Conservation (phyloP, 2,888 invertebrate species). For the Cantharis flavilabris region DNA sequence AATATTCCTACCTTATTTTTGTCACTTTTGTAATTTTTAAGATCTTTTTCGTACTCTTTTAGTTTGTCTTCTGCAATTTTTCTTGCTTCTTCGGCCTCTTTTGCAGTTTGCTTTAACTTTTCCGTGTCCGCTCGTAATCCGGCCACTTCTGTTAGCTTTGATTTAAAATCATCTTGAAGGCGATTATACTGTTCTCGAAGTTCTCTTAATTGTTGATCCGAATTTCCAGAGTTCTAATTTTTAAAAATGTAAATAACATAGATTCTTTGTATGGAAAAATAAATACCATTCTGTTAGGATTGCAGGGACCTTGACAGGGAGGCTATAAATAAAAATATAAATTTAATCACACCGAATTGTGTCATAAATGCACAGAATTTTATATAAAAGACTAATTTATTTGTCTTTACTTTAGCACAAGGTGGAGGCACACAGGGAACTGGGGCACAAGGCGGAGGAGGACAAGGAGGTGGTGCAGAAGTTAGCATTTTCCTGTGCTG, state of each 20-base stretch:
- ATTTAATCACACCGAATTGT: neutral
- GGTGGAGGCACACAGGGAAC: slow-evolving; percentile 46
- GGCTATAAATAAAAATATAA: slow-evolving; percentile 9
- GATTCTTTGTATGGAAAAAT: neutral
- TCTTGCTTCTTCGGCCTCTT: slow-evolving; percentile 55
- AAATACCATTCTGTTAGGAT: slow-evolving; percentile 14
- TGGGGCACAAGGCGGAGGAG: slow-evolving; percentile 27
- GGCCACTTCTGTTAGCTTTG: slow-evolving; percentile 69
- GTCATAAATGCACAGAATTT: no score
- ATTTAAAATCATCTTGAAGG: slow-evolving; percentile 70
- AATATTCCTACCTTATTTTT: slow-evolving; percentile 36
- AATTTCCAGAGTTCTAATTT: slow-evolving; percentile 43
- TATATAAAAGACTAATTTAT: no score
- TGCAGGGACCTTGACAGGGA: slow-evolving; percentile 44
- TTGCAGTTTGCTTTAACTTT: slow-evolving; percentile 54
- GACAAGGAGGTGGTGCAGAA: slow-evolving; percentile 47
- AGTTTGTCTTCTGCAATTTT: slow-evolving; percentile 64
- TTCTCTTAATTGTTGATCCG: slow-evolving; percentile 63
- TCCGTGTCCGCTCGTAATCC: slow-evolving; percentile 59
- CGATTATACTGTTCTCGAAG: slow-evolving; percentile 65
- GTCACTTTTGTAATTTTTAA: slow-evolving; percentile 49
- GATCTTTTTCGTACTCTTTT: slow-evolving; percentile 61
- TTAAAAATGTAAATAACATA: slow-evolving; percentile 41
- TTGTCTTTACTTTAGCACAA: slow-evolving; percentile 30
- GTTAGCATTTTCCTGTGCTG: slow-evolving; percentile 50